Evolutionary conservation across 2,888 invertebrate species (phyloP), one percentile per base, ranked within the genome.

Genomic region (Gryllus longicercus): DNA sequence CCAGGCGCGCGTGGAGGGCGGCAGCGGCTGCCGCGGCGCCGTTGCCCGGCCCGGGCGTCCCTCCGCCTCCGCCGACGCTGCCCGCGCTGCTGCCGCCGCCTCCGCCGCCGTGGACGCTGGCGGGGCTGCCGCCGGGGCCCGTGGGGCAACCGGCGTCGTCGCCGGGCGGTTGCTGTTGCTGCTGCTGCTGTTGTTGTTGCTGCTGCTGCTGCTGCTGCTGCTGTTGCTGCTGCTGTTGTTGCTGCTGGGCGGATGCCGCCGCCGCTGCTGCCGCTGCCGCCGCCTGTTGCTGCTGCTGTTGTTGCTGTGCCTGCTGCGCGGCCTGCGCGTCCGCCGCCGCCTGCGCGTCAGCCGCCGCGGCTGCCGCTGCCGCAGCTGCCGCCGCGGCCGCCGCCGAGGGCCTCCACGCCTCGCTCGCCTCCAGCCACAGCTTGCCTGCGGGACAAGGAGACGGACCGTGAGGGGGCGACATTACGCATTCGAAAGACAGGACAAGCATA

Each of bases 371-470:
- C 63, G 63, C 63, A 63, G n/a, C 63, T 21, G 21, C 21, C 21
- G 21, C 21, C 21, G 21, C 21, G 21, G n/a, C 63, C 16, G 63
- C 63, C 14, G 63, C 63, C 1, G 63, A 63, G 16, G 63, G 63
- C n/a, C 63, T 11, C 63, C 63, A 63, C 63, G 63, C 63, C n/a
- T 63, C 63, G n/a, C n/a, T 63, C 16, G 63, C 63, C n/a, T 63
- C 63, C 63, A 63, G n/a, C 63, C 63, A 63, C n/a, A 63, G n/a
- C n/a, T 63, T 63, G 63, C 63, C 63, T 63, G 63, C 63, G n/a
- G n/a, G n/a, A 63, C 63, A 63, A 63, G n/a, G 38, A 38, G 38
- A 38, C 38, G 4, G 38, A 8, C 38, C 38, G 38, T 38, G 38
- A 38, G 38, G 38, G 38, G 38, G 38, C 38, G 38, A 38, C 38